These are phyloP conservation scores for Amblyopsis rosae DNA, from an alignment of 2,113 vertebrate species.

Conservation along the genomic window DNA sequence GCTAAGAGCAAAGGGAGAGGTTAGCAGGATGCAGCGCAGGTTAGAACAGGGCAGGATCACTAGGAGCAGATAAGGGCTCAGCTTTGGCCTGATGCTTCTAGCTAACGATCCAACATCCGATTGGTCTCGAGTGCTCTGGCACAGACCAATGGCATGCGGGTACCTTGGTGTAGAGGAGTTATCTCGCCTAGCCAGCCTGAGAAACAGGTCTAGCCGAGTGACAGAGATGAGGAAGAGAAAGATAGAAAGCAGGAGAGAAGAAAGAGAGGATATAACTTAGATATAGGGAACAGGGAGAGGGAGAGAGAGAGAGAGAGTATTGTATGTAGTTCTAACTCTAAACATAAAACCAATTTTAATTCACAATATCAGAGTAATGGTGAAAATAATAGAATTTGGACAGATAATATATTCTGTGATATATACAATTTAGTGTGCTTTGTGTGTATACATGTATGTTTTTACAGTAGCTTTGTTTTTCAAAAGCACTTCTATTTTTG, in stretches of 20 bases:
- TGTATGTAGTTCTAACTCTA: conserved; percentile 35
- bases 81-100: conserved; percentile 32
- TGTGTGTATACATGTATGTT: neutral
- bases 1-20: conserved; percentile 1
- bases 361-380: conserved; percentile 51
- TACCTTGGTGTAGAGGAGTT: conserved; percentile 58
- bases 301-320: conserved; percentile 25
- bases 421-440: neutral
- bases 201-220: conserved; percentile 38
- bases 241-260: conserved; percentile 32
- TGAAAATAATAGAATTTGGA: conserved; percentile 9
- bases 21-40: conserved; percentile 17
- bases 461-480: neutral
- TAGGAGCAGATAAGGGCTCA: conserved; percentile 46
- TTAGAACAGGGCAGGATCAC: conserved; percentile 39
- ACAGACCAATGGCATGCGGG: conserved; percentile 50
- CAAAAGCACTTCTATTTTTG: conserved; percentile 34
- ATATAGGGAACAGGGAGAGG: conserved; percentile 36
- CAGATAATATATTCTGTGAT: neutral
- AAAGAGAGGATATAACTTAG: conserved; percentile 33
- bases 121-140: conserved; percentile 52
- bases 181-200: conserved; percentile 73
- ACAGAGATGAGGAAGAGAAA: conserved; percentile 67
- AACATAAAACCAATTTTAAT: conserved; percentile 46
- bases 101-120: conserved; percentile 61